Percentiles rank a stretch among this genome's conserved stretches.
Evolutionary conservation across 92 coral and sea anemone species (phyloP).

Genomic region (Parazoanthus darwini): DNA sequence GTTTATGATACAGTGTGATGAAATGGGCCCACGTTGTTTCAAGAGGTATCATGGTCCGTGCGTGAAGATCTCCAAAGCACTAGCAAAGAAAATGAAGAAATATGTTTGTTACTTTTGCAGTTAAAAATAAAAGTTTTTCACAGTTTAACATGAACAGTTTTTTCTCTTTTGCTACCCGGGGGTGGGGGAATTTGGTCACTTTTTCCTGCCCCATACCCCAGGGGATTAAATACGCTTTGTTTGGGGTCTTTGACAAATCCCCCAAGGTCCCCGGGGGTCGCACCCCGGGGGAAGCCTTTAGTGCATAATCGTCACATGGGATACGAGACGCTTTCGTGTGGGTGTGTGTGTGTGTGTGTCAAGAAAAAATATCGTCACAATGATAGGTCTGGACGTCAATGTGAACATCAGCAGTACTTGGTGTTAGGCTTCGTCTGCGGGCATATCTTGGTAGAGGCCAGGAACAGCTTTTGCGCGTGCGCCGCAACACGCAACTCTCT

Average conservation of each 20-base stretch:
- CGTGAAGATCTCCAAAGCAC: too few species aligned
- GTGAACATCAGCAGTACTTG: not conserved
- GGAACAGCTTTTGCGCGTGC: too few species aligned
- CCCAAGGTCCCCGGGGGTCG: too few species aligned
- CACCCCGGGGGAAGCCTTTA: too few species aligned
- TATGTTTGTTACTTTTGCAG: too few species aligned
- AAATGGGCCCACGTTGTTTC: conserved; percentile 29
- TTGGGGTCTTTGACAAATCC: too few species aligned
- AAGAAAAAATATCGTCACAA: too few species aligned
- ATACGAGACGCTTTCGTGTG: not conserved
- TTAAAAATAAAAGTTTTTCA: conserved; percentile 2
- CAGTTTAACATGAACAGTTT: not conserved
- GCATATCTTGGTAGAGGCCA: not conserved
- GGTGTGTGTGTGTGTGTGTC: not conserved
- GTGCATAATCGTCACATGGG: not conserved
- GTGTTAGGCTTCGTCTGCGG: not conserved
- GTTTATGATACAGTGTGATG: conserved; percentile 24
- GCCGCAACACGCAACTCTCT: not conserved
- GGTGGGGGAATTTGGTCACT: too few species aligned
- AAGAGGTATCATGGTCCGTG: not conserved
- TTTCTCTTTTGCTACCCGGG: too few species aligned
- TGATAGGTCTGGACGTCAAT: not conserved
- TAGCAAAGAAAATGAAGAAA: too few species aligned
- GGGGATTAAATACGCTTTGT: too few species aligned
- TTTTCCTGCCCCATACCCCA: too few species aligned